phyloP scores from a whole-genome alignment of 2,888 invertebrate species.

The Corbicula japonica region DNA sequence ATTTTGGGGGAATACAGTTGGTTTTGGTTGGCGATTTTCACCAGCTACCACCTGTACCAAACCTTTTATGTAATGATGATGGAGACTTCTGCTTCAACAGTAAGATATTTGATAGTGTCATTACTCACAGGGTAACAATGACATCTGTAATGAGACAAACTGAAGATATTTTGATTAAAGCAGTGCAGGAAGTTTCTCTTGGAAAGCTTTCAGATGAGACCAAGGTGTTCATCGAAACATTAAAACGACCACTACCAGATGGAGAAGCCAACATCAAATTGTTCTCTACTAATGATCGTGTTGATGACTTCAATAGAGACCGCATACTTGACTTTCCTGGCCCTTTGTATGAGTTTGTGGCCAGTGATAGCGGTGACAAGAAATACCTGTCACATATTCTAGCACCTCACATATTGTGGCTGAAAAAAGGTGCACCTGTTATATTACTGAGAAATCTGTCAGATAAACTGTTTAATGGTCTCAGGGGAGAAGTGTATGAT shows the following conservation, averaged over 20 bases:
- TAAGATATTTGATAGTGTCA: neutral
- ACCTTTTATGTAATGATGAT: no score
- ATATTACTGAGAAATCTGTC: slow-evolving; percentile 51
- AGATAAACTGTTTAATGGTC: slow-evolving; percentile 52
- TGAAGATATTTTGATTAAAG: neutral
- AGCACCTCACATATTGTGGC: slow-evolving; percentile 33
- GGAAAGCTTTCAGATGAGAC: neutral
- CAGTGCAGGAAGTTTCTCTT: neutral
- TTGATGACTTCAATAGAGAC: slow-evolving; percentile 43
- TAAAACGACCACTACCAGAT: slow-evolving; percentile 5
- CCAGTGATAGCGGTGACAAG: slow-evolving; percentile 32
- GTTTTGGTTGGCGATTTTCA: no score
- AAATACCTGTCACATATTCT: slow-evolving; percentile 12
- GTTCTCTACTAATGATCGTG: slow-evolving; percentile 48
- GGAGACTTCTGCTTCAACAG: slow-evolving; percentile 31
- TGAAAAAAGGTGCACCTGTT: slow-evolving; percentile 42
- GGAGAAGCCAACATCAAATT: slow-evolving; percentile 24
- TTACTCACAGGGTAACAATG: neutral
- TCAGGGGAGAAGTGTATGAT: slow-evolving; percentile 41
- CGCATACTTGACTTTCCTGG: slow-evolving; percentile 20
- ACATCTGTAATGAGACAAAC: slow-evolving; percentile 1
- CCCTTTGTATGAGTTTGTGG: slow-evolving; percentile 20
- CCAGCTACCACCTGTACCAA: no score
- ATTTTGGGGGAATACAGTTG: no score
- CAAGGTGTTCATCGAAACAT: neutral